Conservation (phyloP, 2,888 invertebrate genomes). For the Cheilosia scutellata region DNA sequence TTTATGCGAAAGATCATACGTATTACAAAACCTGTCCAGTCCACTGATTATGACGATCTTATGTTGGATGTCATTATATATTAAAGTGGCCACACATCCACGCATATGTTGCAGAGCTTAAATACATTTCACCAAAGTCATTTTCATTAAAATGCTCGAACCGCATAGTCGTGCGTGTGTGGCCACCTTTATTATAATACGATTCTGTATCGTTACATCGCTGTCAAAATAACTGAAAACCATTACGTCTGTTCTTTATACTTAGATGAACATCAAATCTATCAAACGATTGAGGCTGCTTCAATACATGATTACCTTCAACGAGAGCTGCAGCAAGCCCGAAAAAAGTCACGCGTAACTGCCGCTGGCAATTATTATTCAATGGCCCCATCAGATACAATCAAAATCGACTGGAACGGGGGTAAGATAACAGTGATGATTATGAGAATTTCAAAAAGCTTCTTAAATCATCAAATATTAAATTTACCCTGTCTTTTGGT, state of each 20-base stretch:
- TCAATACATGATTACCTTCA: slow-evolving; percentile 10
- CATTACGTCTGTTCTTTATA: slow-evolving; percentile 8
- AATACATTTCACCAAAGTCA: no score
- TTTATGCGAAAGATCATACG: no score
- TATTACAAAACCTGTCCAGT: no score
- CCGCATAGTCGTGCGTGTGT: no score
- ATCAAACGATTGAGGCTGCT: slow-evolving; percentile 17
- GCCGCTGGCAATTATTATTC: slow-evolving; percentile 6
- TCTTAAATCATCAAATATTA: not conserved
- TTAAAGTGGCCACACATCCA: no score
- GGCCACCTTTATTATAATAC: not conserved
- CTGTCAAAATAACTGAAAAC: not conserved
- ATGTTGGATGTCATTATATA: no score
- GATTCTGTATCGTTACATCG: not conserved
- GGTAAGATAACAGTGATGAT: not conserved
- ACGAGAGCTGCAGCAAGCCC: slow-evolving; percentile 8
- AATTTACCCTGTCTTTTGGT: no score
- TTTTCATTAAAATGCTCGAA: not conserved
- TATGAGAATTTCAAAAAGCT: not conserved
- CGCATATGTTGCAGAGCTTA: no score
- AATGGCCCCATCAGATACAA: slow-evolving; percentile 5
- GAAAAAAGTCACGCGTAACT: slow-evolving; percentile 7
- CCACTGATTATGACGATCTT: no score
- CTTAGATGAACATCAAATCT: slow-evolving; percentile 15
- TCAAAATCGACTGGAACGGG: slow-evolving; percentile 10